These are phyloP conservation scores for Tupiocoris notatus DNA, from an alignment of 2,888 invertebrate genomes.

Conservation along the genomic window DNA sequence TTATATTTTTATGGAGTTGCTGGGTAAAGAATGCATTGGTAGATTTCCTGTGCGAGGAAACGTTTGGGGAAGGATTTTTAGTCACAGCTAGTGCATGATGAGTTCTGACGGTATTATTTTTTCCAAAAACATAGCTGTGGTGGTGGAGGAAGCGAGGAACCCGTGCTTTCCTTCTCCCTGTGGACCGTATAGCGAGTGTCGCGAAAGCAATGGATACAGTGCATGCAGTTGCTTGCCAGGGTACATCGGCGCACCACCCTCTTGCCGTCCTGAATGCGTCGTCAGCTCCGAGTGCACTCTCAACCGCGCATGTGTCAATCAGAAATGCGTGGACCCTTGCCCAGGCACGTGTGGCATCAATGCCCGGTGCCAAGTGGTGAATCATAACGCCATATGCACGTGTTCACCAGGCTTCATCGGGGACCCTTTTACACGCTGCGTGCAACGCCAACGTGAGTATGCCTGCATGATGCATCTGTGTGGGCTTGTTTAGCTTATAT, in stretches of 20 bases:
- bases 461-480: neutral
- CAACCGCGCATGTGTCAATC: slow-evolving; percentile 71
- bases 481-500: slow-evolving; percentile 17
- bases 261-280: slow-evolving; percentile 74
- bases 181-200: slow-evolving; percentile 72
- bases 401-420: slow-evolving; percentile 68
- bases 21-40: too few species aligned
- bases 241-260: slow-evolving; percentile 70
- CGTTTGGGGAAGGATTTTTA: neutral
- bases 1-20: too few species aligned
- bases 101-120: neutral
- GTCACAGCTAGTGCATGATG: slow-evolving; percentile 27
- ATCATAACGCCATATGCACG: slow-evolving; percentile 74
- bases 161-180: slow-evolving; percentile 60
- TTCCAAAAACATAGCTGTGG: slow-evolving; percentile 26
- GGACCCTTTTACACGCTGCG: slow-evolving; percentile 73
- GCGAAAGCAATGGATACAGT: slow-evolving; percentile 62
- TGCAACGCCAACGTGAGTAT: slow-evolving; percentile 51
- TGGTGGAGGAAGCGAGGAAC: slow-evolving; percentile 47
- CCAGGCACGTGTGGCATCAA: slow-evolving; percentile 71
- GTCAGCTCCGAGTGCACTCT: slow-evolving; percentile 72
- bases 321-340: slow-evolving; percentile 73
- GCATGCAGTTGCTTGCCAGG: slow-evolving; percentile 72
- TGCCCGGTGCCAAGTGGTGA: slow-evolving; percentile 70
- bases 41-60: too few species aligned